phyloP scores from a whole-genome alignment of 1,140 invertebrate genomes.

The Aphis craccivora region DNA sequence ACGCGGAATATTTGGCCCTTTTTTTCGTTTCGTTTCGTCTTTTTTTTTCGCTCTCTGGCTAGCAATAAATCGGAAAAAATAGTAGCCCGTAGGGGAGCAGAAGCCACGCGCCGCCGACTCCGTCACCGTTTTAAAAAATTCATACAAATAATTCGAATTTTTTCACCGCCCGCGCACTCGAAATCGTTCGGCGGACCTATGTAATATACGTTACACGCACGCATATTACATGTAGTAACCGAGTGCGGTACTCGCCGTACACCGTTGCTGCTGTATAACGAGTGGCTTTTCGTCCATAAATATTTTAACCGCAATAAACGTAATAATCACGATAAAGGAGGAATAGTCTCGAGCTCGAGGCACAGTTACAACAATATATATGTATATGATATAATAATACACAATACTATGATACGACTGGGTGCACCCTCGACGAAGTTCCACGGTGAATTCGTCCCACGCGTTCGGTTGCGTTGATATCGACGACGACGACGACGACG shows the following conservation, averaged over 20 bases:
- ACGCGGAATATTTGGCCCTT: constrained; percentile 54
- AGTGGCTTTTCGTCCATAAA: not conserved
- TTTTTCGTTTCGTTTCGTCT: not conserved
- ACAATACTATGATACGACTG: not conserved
- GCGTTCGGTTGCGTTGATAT: not conserved
- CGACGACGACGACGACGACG: not conserved
- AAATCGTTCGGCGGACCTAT: constrained; percentile 10
- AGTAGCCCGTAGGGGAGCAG: constrained; percentile 11
- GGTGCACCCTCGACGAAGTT: not conserved
- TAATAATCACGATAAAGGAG: not conserved
- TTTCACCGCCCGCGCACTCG: not conserved
- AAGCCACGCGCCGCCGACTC: not conserved
- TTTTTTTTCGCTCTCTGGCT: not conserved
- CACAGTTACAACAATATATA: not conserved
- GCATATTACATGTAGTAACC: not conserved
- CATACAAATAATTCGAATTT: constrained; percentile 55
- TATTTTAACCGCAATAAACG: not conserved
- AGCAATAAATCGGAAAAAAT: constrained; percentile 57
- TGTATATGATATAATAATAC: not conserved
- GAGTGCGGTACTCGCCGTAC: not conserved
- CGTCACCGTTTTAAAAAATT: constrained; percentile 47
- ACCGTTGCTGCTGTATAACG: no score
- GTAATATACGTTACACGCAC: not conserved
- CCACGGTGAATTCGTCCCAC: not conserved
- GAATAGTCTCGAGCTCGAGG: not conserved